Evolutionary conservation across 2,888 invertebrate genomes (phyloP), one percentile per base, ranked within the genome.

Genomic region (Strigamia crassipes): DNA sequence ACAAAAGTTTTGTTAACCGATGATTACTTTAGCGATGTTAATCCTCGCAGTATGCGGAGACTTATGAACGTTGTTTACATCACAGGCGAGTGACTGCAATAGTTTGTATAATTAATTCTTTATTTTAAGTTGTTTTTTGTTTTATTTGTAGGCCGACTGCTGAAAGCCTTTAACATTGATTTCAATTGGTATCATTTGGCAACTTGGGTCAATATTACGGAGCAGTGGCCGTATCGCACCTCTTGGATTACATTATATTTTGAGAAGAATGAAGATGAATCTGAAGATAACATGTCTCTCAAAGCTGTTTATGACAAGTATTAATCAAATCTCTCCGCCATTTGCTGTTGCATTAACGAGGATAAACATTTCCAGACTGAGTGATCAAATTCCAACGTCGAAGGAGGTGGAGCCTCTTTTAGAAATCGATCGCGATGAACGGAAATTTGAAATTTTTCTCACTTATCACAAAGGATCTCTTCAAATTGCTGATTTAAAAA

Each of bases 161-260:
- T 99, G 85, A 95, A 99, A 91, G 96, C 99, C 87, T 98, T 99
- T 91, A 96, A 97, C 90, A 95, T 99, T 85, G 99, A 99, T 88
- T 99, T 99, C 90, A 97, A 96, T 89, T 99, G 99, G 99, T 96
- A 97, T 89, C 94, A 96, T 85, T 91, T 99, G 85, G 97, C 97
- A 83, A 95, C 96, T 83, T 99, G 99, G 99, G 95, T 99, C 85
- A 98, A 99, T 89, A 92, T 99, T 82, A 97, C 98, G 0, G 99
- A 99, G 87, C 99, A 99, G 88, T 99, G 99, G 99, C 99, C 99
- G 0, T 95, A 97, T 89, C 91, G 98, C 82, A 95, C 97, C 34
- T 97, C 98, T 15, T 98, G 98, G 97, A 94, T 99, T 86, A 96
- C 99, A 84, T 92, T 97, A 86, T 94, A 96, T 88, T 96, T 94